Evolutionary conservation across 2,113 vertebrate species (phyloP).

Genomic region (Platycercus adscitus): DNA sequence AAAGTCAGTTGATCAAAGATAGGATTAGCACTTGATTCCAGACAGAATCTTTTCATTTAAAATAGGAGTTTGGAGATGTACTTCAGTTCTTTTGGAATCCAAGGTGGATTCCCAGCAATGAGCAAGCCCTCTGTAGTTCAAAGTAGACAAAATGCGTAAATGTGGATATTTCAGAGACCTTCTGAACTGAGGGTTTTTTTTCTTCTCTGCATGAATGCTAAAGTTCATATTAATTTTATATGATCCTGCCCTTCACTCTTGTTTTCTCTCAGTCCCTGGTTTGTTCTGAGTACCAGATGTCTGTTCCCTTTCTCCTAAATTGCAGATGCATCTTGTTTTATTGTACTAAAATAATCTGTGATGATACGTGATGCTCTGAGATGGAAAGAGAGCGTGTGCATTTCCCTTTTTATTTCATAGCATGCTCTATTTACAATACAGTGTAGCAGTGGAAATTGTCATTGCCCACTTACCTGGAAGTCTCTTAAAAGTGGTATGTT

Average conservation of each 20-base stretch:
- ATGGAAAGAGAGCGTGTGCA: background rate
- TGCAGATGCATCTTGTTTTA: background rate
- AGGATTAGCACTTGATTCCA: background rate
- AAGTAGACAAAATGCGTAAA: background rate
- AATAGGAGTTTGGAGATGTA: background rate
- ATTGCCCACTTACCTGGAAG: background rate
- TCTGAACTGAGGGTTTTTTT: background rate
- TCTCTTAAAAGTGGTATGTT: background rate
- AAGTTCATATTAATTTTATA: background rate
- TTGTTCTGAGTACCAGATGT: background rate
- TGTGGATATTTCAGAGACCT: background rate
- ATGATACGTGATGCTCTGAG: background rate
- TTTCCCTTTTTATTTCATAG: background rate
- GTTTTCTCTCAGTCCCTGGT: background rate
- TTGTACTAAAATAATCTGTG: background rate
- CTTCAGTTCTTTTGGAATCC: background rate
- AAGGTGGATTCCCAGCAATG: background rate
- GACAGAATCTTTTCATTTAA: background rate
- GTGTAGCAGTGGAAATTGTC: background rate
- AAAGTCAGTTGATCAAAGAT: background rate
- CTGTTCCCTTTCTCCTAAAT: background rate
- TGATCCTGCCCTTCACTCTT: background rate
- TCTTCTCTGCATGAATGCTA: background rate
- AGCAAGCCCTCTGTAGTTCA: accelerated
- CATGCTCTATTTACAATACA: background rate